These are phyloP conservation scores for Trachemys scripta DNA, from an alignment of 2,113 vertebrate species.

Conservation along the genomic window DNA sequence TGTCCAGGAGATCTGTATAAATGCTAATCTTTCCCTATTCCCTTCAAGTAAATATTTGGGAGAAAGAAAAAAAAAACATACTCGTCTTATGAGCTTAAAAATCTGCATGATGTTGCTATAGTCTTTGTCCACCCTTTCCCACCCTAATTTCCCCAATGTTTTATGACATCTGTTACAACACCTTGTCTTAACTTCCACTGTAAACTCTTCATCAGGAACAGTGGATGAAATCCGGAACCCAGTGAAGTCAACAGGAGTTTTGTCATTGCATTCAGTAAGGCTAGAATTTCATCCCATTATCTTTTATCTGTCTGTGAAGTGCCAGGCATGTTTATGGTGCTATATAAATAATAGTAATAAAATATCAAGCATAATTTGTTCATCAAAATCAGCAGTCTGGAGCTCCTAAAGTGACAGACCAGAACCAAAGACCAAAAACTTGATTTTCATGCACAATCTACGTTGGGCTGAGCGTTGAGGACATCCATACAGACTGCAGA, in stretches of 20 bases:
- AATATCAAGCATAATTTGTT: background rate
- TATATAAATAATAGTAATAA: background rate
- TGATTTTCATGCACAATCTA: background rate
- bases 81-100: background rate
- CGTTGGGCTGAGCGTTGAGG: background rate
- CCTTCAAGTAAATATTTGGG: too few relatives aligned
- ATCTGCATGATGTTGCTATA: background rate
- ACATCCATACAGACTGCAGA: background rate
- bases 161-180: background rate
- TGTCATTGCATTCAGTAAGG: background rate
- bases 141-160: background rate
- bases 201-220: background rate
- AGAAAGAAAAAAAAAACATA: too few relatives aligned
- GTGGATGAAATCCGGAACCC: too few relatives aligned
- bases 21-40: too few relatives aligned
- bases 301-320: background rate
- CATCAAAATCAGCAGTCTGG: background rate
- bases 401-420: background rate
- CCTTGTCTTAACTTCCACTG: background rate
- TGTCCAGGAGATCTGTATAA: too few relatives aligned
- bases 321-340: background rate
- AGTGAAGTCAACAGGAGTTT: too few relatives aligned
- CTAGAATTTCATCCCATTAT: background rate
- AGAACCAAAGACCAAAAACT: background rate
- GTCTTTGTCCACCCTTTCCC: background rate